Base-by-base conservation (phyloP, 2,888 invertebrate species). In the Plutella xylostella region DNA sequence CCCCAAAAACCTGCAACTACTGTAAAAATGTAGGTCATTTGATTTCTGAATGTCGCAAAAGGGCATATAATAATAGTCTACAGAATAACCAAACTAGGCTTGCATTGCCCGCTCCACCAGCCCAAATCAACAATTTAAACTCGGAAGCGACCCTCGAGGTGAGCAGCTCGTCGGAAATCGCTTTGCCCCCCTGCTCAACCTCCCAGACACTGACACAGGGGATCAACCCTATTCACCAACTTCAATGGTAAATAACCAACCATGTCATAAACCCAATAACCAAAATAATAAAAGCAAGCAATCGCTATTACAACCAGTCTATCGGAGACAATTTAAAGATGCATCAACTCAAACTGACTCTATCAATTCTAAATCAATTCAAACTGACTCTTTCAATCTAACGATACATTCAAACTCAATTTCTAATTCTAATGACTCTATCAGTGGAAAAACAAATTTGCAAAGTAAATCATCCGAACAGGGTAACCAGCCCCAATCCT, bases 311-410 rank as follows among this genome's bases (percentile, higher is more conserved):
- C 5, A 25, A 43, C 33, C 25, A 25, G 25, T 25, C 25, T 25
- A 46, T 41, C 22, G 28, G 15, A 45, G 40, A 20, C 17, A 54
- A 57, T 57, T 37, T 43, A 56, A 21, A 38, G 56, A 35, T 56
- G 56, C 34, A 53, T 37, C 14, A 55, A 58, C 37, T 54, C 56
- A 22, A 39, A 56, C 4, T 50, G 55, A 47, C n/a, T n/a, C n/a
- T n/a, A n/a, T n/a, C n/a, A n/a, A n/a, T n/a, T n/a, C n/a, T n/a
- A n/a, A n/a, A n/a, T n/a, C n/a, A n/a, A n/a, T n/a, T n/a, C n/a
- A n/a, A n/a, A n/a, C n/a, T n/a, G n/a, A n/a, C n/a, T n/a, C n/a
- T n/a, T n/a, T n/a, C n/a, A n/a, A n/a, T n/a, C n/a, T n/a, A n/a
- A n/a, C n/a, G n/a, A n/a, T n/a, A n/a, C n/a, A n/a, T n/a, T n/a